Percentiles rank a stretch among this genome's conserved stretches.
These are phyloP conservation scores for Lucilia sericata DNA, from an alignment of 1,140 invertebrate genomes.

Conservation along the genomic window DNA sequence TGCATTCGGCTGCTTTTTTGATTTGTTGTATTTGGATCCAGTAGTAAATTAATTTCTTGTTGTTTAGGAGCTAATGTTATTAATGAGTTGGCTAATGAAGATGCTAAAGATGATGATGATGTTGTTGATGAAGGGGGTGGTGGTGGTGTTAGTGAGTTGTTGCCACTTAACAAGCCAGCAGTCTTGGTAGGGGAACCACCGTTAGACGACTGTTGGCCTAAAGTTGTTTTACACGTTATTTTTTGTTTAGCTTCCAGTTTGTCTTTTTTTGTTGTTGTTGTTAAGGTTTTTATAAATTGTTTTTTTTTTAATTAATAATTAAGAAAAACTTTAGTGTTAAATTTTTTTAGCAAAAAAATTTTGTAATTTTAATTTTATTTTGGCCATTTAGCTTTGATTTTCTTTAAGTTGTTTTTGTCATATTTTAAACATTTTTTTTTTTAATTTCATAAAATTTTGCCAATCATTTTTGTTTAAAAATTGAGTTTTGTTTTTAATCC, in stretches of 20 bases:
- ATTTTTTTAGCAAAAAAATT: neutral
- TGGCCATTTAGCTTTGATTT: constrained; percentile 29
- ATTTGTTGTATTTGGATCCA: neutral
- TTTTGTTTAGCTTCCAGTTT: constrained; percentile 34
- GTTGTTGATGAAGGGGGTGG: constrained; percentile 29
- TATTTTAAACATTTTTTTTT: constrained; percentile 20
- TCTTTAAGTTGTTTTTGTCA: neutral
- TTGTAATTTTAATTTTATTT: constrained; percentile 34
- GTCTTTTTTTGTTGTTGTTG: constrained; percentile 5
- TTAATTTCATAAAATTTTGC: constrained; percentile 14
- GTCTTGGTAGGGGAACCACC: constrained; percentile 9
- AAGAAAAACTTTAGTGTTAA: neutral
- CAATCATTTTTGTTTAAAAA: neutral
- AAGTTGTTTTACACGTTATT: neutral
- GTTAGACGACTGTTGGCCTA: constrained; percentile 10
- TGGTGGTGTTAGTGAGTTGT: constrained; percentile 40
- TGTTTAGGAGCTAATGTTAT: neutral
- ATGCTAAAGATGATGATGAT: neutral
- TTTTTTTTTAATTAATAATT: neutral
- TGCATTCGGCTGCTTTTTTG: constrained; percentile 73
- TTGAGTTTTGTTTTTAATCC: neutral
- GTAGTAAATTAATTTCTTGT: constrained; percentile 18
- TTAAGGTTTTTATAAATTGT: neutral
- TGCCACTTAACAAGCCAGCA: neutral
- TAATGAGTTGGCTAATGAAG: neutral